Base-by-base conservation (phyloP, 2,797 vertebrate species). In the Babyrousa celebensis region DNA sequence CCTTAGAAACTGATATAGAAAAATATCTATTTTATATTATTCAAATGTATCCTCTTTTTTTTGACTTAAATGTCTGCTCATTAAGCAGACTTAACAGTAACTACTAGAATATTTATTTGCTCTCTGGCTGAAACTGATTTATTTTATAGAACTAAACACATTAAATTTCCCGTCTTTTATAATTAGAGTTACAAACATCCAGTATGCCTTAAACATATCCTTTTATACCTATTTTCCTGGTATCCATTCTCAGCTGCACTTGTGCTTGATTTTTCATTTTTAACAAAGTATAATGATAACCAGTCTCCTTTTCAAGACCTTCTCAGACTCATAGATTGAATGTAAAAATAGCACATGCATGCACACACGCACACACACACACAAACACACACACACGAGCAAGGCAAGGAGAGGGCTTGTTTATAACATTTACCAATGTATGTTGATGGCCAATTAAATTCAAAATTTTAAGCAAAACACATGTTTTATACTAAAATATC, bases 201-300 rank as follows among this genome's bases (percentile, higher is more conserved):
- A 12, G 3, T n/a, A 1, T 79, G 6, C 8, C 40, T 71, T 32
- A 12, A 36, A 90, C 1, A 43, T 8, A 60, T 4, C 0, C 0
- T 1, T 68, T 65, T 43, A 40, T 54, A 5, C 1, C n/a, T 36
- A 6, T 88, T 82, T 94, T 56, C 16, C 14, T 84, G 12, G 23
- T 2, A 75, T 86, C 58, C 15, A 4, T 40, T 70, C 8, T 75
- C 54, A 11, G 40, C 78, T 56, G 15, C 29, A 89, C 62, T 63
- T 85, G 43, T 32, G 0, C 12, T 89, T 60, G 20, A 78, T 27
- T 85, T 91, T 74, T 74, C 14, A 60, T 65, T 58, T 83, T 93
- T 93, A 80, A 25, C 7, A 71, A 85, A 85, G 18, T 52, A 67
- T 52, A 95, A 87, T 67, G 52, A 87, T 29, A 85, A 71, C 67